Evolutionary conservation across 2,888 invertebrate genomes (phyloP).

Genomic region (Agrotis segetum): DNA sequence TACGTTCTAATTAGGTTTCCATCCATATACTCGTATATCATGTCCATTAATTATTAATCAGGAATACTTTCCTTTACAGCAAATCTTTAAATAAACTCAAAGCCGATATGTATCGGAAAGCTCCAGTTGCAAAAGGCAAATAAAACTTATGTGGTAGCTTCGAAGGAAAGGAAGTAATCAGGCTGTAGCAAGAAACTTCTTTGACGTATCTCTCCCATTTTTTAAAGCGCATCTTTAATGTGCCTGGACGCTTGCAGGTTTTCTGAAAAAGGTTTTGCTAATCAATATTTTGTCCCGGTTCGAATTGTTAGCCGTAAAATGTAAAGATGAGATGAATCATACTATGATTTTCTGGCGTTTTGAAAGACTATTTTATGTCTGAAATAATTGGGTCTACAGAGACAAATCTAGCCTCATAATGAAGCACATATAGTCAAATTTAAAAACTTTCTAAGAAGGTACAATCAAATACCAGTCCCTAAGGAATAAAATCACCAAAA

Average conservation of each 20-base stretch:
- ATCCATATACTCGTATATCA: not conserved
- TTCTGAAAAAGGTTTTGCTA: conserved; percentile 26
- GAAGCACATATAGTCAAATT: too few relatives aligned
- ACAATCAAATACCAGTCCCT: too few relatives aligned
- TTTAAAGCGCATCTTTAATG: conserved; percentile 14
- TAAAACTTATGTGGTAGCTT: conserved; percentile 35
- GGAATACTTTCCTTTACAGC: not conserved
- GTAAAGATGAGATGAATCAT: not conserved
- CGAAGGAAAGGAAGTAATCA: conserved; percentile 42
- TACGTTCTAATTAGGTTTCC: not conserved
- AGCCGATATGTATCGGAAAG: conserved; percentile 23
- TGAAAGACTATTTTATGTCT: too few relatives aligned
- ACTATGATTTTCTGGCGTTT: too few relatives aligned
- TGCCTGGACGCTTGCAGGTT: conserved; percentile 14
- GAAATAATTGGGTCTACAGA: too few relatives aligned
- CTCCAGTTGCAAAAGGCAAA: conserved; percentile 15
- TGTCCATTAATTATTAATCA: conserved; percentile 6
- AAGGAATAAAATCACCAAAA: too few relatives aligned
- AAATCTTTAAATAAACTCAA: conserved; percentile 30
- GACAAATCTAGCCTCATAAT: too few relatives aligned
- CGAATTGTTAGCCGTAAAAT: not conserved
- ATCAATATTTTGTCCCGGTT: not conserved
- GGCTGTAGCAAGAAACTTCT: conserved; percentile 6
- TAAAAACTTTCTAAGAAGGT: too few relatives aligned
- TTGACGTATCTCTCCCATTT: conserved; percentile 32